A percentile compares a stretch with the other conserved stretches of the same genome.
Evolutionary conservation across 2,797 vertebrate genomes (phyloP).

Genomic region (Clarias laeviceps): DNA sequence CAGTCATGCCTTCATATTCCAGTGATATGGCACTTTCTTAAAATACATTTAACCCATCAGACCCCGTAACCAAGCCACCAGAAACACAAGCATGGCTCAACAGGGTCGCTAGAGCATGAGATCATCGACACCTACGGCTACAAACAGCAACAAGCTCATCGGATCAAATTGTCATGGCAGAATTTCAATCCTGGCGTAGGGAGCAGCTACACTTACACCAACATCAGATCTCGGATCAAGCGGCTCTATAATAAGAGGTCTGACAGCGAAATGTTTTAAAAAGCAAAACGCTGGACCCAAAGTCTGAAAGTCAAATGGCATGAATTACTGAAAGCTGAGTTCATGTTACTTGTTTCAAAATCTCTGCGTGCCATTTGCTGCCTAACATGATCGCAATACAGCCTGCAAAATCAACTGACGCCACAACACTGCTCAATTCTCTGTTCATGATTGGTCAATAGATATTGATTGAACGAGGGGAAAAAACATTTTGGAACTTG

Average conservation of each 20-base stretch:
- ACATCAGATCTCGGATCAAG: not conserved
- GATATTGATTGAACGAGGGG: not conserved
- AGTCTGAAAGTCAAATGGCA: not conserved
- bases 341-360: not conserved
- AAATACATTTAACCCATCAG: conserved; percentile 71
- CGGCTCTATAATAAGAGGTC: conserved; percentile 11
- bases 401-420: not conserved
- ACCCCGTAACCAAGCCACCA: conserved; percentile 56
- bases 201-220: conserved; percentile 47
- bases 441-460: not conserved
- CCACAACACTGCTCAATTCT: not conserved
- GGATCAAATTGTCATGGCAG: conserved; percentile 69
- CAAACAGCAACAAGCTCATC: conserved; percentile 71
- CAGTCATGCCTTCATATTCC: conserved; percentile 50
- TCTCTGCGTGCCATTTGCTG: not conserved
- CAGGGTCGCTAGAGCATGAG: conserved; percentile 63
- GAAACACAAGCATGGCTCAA: conserved; percentile 57
- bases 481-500: not conserved
- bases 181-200: conserved; percentile 59
- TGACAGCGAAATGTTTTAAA: not conserved
- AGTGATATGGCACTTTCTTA: conserved; percentile 70
- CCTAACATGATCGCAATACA: not conserved
- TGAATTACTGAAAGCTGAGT: not conserved
- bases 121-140: conserved; percentile 68
- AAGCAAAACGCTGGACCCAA: not conserved